Evolutionary conservation across 2,797 vertebrate genomes (phyloP), one percentile per base, ranked within the genome.

Genomic region (Xyrichtys novacula): DNA sequence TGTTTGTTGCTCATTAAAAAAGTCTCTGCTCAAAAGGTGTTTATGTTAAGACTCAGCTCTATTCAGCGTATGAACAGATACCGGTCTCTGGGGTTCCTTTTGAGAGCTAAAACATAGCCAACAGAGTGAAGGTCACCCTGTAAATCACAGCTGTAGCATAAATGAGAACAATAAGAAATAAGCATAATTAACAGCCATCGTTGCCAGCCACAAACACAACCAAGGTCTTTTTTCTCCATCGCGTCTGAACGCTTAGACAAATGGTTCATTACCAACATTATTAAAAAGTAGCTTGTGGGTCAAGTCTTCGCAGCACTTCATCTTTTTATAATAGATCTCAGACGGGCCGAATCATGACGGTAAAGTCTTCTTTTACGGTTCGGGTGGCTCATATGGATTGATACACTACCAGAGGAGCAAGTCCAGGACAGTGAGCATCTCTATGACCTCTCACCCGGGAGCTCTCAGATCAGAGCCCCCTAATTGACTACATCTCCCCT

Each of bases 401-500:
- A 65, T 34, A 23, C 40, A 0, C 25, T 49, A 68, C 72, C 72
- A 80, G 54, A 52, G 14, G 76, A 82, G 65, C 57, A 42, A 69
- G 59, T 47, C 71, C 26, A 15, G 39, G 53, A 83, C 61, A 74
- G 62, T 16, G 9, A 53, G 65, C 63, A 46, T 68, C 74, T 55
- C 34, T 16, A 23, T 79, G 75, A 87, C 81, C 84, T 34, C 12
- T 84, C 44, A 81, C 76, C 83, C 67, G 29, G 5, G 10, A 46
- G 75, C 67, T 71, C 9, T 6, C 79, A 32, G 52, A 79, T 78
- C 75, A 71, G 38, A 75, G 65, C 34, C 14, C 40, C 60, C 42
- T 89, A 89, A 91, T 86, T 85, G 84, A 76, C 73, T 63, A 28
- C 55, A 65, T 65, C 66, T 34, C 57, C 76, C 57, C 55, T 46